Evolutionary conservation across 2,888 invertebrate species (phyloP).

Genomic region (Oxycera nigricornis): DNA sequence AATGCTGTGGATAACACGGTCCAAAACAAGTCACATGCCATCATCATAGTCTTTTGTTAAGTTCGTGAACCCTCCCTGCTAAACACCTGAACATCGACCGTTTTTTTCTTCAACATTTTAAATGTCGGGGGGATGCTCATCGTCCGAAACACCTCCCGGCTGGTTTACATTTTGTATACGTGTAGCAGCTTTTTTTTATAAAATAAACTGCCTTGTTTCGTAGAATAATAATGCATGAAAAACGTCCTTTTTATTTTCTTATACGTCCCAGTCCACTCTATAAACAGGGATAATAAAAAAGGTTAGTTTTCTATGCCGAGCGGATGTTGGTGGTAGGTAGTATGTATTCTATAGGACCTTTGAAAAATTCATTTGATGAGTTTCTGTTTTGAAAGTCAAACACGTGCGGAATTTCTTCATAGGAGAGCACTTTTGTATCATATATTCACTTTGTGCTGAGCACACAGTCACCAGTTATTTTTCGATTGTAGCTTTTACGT

Average conservation of each 20-base stretch:
- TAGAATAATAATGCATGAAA: neutral
- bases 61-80: neutral
- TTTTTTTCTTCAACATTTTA: neutral
- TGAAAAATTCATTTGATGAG: constrained; percentile 31
- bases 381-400: constrained; percentile 19
- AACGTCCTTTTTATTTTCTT: neutral
- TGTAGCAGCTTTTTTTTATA: no score
- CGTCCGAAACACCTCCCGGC: no score
- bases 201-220: neutral
- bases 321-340: no score
- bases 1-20: neutral
- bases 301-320: no score
- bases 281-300: no score
- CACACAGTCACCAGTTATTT: no score
- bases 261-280: no score
- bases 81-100: neutral
- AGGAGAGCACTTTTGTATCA: no score
- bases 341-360: constrained; percentile 3
- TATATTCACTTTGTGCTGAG: no score
- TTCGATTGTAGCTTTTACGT: no score
- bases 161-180: no score
- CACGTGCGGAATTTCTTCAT: constrained; percentile 12
- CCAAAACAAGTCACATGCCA: neutral
- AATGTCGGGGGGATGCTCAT: no score
- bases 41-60: neutral